Conservation (phyloP, 2,888 invertebrate genomes). For the Calephelis perditalis region DNA sequence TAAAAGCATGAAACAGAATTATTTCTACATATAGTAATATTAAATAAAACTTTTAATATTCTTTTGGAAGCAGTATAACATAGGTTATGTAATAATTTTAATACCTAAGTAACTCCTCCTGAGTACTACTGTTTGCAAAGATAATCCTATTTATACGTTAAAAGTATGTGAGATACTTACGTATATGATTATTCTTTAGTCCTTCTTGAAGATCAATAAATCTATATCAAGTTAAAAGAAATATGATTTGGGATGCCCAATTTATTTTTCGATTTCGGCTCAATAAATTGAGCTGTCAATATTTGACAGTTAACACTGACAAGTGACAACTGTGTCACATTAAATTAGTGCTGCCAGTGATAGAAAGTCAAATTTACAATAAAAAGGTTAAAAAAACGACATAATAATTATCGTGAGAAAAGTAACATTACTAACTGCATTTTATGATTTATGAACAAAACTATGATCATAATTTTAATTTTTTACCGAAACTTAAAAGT, state of each 20-base stretch:
- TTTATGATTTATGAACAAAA: no score
- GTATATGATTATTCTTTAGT: background rate
- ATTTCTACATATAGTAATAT: no score
- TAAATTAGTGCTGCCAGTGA: no score
- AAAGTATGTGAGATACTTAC: background rate
- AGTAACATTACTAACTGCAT: no score
- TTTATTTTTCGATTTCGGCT: background rate
- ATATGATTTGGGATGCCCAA: background rate
- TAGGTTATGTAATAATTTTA: conserved; percentile 31
- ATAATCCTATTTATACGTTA: no score
- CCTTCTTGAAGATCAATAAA: background rate
- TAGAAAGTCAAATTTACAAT: no score
- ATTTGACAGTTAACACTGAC: background rate
- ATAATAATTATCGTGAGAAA: no score
- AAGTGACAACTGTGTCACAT: background rate
- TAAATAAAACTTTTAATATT: background rate
- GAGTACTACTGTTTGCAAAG: no score
- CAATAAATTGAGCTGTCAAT: background rate
- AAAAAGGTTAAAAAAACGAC: no score
- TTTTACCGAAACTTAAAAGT: no score
- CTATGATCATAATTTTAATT: no score
- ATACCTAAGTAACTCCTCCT: background rate
- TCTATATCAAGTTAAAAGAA: background rate
- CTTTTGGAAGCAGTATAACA: conserved; percentile 20
- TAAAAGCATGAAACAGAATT: no score